Percentiles rank a stretch among this genome's conserved stretches.
These are phyloP conservation scores for Leucophenga montana DNA, from an alignment of 2,888 invertebrate genomes.

Conservation along the genomic window DNA sequence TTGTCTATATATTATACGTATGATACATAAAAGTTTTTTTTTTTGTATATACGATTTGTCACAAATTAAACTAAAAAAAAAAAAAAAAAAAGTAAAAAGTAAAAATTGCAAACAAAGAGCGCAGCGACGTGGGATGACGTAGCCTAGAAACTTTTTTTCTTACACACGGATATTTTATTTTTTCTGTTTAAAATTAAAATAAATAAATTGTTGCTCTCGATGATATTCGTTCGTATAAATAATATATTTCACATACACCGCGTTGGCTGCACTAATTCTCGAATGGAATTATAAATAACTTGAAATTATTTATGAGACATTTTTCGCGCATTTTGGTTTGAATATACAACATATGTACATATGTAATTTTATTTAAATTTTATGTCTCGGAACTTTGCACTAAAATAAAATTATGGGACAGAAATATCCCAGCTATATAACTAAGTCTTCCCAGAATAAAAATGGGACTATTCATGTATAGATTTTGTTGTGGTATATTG, in stretches of 20 bases:
- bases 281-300: slow-evolving; percentile 23
- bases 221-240: background rate
- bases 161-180: background rate
- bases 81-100: background rate
- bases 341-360: too few species aligned
- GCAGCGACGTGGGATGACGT: background rate
- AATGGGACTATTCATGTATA: background rate
- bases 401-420: background rate
- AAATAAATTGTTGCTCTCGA: background rate
- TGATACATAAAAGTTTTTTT: background rate
- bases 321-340: background rate
- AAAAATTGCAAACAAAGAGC: too few species aligned
- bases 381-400: background rate
- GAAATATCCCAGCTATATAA: background rate
- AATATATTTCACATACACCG: background rate
- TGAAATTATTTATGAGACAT: slow-evolving; percentile 18
- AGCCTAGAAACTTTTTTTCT: too few species aligned
- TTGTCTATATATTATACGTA: background rate
- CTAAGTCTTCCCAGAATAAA: background rate
- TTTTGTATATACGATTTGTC: background rate
- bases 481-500: background rate
- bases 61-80: background rate
- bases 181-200: background rate
- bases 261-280: background rate
- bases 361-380: too few species aligned